Evolutionary conservation across 1,140 invertebrate genomes (phyloP).

Genomic region (Maniola jurtina): DNA sequence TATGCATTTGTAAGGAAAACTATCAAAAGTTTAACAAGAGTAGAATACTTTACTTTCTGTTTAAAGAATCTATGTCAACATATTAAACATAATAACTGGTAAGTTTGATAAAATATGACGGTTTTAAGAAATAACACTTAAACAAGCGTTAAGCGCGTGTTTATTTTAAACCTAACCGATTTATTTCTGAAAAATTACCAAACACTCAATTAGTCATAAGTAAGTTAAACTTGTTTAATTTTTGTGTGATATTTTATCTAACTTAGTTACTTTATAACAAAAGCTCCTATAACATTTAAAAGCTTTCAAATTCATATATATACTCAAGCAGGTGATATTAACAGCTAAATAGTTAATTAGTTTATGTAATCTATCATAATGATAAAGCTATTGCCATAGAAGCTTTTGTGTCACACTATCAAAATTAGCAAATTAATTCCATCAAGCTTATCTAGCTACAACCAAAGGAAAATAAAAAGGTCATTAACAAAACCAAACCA

Average conservation of each 20-base stretch:
- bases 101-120: too few species aligned
- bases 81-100: background rate
- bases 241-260: background rate
- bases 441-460: constrained; percentile 41
- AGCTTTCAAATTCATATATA: background rate
- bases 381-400: constrained; percentile 40
- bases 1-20: too few species aligned
- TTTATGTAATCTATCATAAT: constrained; percentile 3
- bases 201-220: too few species aligned
- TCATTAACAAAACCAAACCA: constrained; percentile 37
- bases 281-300: constrained; percentile 40
- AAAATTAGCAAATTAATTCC: constrained; percentile 29
- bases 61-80: background rate
- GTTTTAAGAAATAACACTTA: too few species aligned
- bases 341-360: background rate
- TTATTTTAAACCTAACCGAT: too few species aligned
- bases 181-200: too few species aligned
- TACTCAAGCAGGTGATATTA: constrained; percentile 6
- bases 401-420: constrained; percentile 14
- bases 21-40: background rate
- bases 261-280: constrained; percentile 22
- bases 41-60: background rate
- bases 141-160: too few species aligned
- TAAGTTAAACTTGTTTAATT: constrained; percentile 5
- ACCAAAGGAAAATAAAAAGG: constrained; percentile 34